phyloP scores from a whole-genome alignment of 2,797 vertebrate species.

The Craterocephalus amniculus region DNA sequence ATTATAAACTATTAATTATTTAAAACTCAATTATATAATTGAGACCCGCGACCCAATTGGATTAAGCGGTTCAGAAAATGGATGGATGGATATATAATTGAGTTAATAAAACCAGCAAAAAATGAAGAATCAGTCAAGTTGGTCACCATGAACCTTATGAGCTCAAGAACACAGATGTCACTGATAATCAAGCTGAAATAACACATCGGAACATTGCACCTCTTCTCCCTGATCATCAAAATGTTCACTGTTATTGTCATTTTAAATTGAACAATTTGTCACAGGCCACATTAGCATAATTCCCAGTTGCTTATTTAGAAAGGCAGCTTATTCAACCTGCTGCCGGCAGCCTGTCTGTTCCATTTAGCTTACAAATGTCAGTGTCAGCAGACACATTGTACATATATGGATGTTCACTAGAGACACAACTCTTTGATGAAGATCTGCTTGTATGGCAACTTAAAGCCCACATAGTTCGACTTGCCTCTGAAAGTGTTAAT shows the following conservation, averaged over 20 bases:
- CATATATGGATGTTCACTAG: constrained; percentile 4
- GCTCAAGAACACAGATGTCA: not conserved
- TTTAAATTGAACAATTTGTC: constrained; percentile 57
- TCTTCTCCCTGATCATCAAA: constrained; percentile 4
- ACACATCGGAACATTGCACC: not conserved
- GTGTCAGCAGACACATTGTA: constrained; percentile 24
- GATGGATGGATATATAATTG: too few species aligned
- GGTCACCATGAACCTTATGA: not conserved
- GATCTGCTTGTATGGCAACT: constrained; percentile 55
- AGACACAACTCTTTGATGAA: constrained; percentile 37
- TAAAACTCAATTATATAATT: not conserved
- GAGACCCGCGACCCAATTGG: too few species aligned
- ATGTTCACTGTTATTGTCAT: constrained; percentile 37
- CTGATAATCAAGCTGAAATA: not conserved
- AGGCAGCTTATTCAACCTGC: constrained; percentile 55
- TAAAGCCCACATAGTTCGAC: constrained; percentile 28
- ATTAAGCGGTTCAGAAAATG: too few species aligned
- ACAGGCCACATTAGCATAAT: constrained; percentile 55
- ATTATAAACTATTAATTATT: too few species aligned
- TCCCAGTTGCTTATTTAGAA: constrained; percentile 58
- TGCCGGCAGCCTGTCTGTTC: constrained; percentile 57
- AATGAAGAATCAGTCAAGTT: not conserved
- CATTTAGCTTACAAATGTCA: constrained; percentile 37
- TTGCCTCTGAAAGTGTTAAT: constrained; percentile 35
- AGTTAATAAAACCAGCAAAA: not conserved